Base-by-base conservation (phyloP, 2,113 vertebrate species). In the Vanacampus margaritifer region DNA sequence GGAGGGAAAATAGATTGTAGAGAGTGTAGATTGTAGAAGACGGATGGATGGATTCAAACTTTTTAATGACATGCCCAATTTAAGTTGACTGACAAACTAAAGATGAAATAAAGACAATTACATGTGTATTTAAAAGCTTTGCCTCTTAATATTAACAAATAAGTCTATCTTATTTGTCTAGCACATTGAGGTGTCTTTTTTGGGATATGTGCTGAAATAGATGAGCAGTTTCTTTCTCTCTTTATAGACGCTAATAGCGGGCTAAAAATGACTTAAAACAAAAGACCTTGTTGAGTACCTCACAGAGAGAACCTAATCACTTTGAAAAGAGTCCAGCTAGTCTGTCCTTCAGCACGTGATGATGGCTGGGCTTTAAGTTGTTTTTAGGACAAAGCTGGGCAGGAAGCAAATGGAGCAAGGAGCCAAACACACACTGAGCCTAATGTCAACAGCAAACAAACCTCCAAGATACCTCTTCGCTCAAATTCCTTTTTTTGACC, bases 381-480 rank as follows among this genome's bases (percentile, higher is more conserved):
- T 56, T 54, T 73, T 39, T 46, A 43, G 46, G 48, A 45, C 8
- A 45, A 63, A 65, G 53, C 54, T 51, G 19, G 19, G 36, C 53
- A 73, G 64, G 70, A 75, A 65, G 28, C 24, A 64, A 57, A 16
- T 13, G 17, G 35, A 48, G 53, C 16, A n/a, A n/a, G 67, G 24
- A 51, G 21, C 48, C 26, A 65, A 69, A 64, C 43, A 69, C 39
- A 64, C 66, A 60, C 23, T 68, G 45, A 65, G 60, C 36, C 59
- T 51, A 53, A 60, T 43, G 64, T 65, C 48, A 68, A 68, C 64
- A 61, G 37, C 41, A 76, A 78, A 78, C 58, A 64, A 67, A 76
- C 23, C 53, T 19, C 32, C n/a, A 21, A 32, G 28, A 46, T 78
- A 6, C 53, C 53, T 70, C 60, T 62, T 26, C 43, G 63, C 53